Evolutionary conservation across 2,113 vertebrate species (phyloP), one percentile per base, ranked within the genome.

Genomic region (Percina caprodes): DNA sequence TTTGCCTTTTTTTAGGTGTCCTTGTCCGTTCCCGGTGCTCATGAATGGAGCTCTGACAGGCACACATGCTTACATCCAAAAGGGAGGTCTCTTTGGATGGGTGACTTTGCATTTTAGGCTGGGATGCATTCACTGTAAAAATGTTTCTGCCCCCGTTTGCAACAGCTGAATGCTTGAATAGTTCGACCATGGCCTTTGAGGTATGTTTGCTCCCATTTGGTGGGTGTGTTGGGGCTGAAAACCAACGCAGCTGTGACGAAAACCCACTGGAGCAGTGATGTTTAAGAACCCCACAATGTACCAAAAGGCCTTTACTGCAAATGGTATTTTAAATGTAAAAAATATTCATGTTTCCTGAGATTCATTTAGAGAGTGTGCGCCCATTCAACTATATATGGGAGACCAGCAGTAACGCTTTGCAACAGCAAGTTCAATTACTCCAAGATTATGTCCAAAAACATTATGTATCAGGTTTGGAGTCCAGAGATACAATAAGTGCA

Each of bases 101-200:
- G 52, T 80, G 72, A 77, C 76, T 85, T 78, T 80, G 52, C 62
- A 77, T 84, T 82, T 88, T 13, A 23, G 6, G 70, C 66, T 48
- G 66, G 39, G 52, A 77, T 60, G 46, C 74, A 77, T 77, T 78
- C 63, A 77, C 62, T 69, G 80, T 81, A 71, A 77, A 84, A 82
- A 56, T 9, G 33, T 80, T 70, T 77, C 62, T 77, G 79, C 68
- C 73, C 24, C 67, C 23, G 63, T 67, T 79, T 70, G 65, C 73
- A 81, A 76, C 80, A 82, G 80, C 18, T 79, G 75, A 84, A 88
- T 56, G 81, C 78, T 74, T 67, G 71, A 74, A 75, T 33, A 61
- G 52, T 13, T 74, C 5, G 6, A 78, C 74, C 21, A 3, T 14
- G 15, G 55, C 52, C 75, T 82, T 55, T 59, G 61, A 80, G 80